Evolutionary conservation across 2,797 vertebrate genomes (phyloP).

Genomic region (Synanceia verrucosa): DNA sequence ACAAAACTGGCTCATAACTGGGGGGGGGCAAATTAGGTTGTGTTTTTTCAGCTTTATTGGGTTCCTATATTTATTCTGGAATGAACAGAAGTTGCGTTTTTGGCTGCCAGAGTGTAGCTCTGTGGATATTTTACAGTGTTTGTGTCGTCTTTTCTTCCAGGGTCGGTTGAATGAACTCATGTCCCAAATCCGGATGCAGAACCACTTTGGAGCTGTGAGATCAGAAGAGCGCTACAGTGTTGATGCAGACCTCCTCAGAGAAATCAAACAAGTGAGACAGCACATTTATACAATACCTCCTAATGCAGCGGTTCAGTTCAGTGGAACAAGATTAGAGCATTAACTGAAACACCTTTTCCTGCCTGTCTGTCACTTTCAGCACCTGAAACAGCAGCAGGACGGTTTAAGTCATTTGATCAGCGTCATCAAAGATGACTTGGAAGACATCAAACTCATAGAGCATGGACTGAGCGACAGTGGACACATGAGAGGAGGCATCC

Average conservation of each 20-base stretch:
- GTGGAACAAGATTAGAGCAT: no score
- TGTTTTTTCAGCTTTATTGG: neutral
- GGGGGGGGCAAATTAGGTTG: no score
- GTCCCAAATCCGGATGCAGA: conserved; percentile 99
- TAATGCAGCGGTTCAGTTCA: no score
- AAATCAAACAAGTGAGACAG: conserved; percentile 91
- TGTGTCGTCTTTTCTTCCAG: conserved; percentile 69
- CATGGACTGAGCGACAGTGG: conserved; percentile 92
- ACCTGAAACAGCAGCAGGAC: conserved; percentile 97
- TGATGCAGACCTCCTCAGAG: conserved; percentile 91
- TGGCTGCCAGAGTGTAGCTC: neutral
- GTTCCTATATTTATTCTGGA: no score
- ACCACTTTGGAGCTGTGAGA: conserved; percentile 93
- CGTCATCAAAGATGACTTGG: conserved; percentile 96
- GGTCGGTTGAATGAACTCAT: conserved; percentile 98
- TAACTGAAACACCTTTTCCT: neutral
- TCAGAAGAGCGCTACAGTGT: conserved; percentile 95
- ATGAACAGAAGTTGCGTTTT: no score
- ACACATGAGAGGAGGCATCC: conserved; percentile 88
- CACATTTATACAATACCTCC: neutral
- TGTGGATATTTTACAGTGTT: neutral
- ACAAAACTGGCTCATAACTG: no score
- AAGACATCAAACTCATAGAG: conserved; percentile 96
- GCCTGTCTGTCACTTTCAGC: conserved; percentile 79
- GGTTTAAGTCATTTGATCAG: conserved; percentile 95